Evolutionary conservation across 2,797 vertebrate genomes (phyloP), one percentile per base, ranked within the genome.

Genomic region (Acanthopagrus latus): DNA sequence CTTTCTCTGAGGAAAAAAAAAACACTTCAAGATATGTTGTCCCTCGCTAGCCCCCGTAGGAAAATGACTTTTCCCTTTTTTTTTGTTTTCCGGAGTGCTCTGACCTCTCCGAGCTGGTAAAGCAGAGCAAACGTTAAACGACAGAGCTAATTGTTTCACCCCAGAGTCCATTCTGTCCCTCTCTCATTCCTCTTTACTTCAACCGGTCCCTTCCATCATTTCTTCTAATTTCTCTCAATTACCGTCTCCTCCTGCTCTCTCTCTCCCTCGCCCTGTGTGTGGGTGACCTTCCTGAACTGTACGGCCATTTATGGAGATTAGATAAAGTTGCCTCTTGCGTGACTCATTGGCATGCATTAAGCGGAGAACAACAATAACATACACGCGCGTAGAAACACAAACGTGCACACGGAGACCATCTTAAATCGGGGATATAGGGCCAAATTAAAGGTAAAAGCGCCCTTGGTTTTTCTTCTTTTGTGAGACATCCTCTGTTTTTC

Each of bases 281-380:
- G 59, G 3, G 56, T 84, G 92, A 94, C 94, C 94, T 94, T 91
- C 95, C 93, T 90, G 94, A 95, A 92, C 91, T 84, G 94, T 95
- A 94, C 92, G 95, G 96, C 93, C 96, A 96, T 98, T 97, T 97
- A 97, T 96, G 96, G 95, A 98, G 97, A 97, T 98, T 97, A 97
- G 96, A 95, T 95, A 94, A 95, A 96, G 96, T 96, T 97, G 82
- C 71, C 96, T 95, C 94, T 95, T 93, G 91, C 91, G 86, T 93
- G 94, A 95, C 95, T 97, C 96, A 93, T 97, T 95, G 93, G 83
- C 95, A 95, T 96, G 96, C 96, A 97, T 98, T 97, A 98, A 96
- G 96, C 93, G 62, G 78, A 88, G 76, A 64, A 84, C 87, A 81
- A 91, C 84, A 89, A 85, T 64, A 81, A 71, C 64, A 63, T 55